Base-by-base conservation (phyloP, 2,113 vertebrate genomes). In the Cryptoleucopteryx plumbea region DNA sequence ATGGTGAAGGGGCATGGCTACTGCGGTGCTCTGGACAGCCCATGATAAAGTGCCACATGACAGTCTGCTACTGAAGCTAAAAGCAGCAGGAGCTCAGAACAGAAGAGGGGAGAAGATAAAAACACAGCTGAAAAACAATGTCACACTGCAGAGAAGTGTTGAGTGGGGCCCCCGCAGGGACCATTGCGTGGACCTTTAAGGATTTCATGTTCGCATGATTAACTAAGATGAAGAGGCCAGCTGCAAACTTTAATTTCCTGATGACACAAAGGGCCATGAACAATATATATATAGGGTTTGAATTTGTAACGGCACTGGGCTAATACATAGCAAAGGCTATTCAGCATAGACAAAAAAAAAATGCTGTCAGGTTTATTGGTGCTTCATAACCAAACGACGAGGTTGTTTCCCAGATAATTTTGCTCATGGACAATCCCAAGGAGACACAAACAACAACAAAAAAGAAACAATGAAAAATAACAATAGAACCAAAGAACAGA, bases 201-300 rank as follows among this genome's bases (percentile, higher is more conserved):
- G 97, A 96, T 96, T 98, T 98, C 96, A 88, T 98, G 98, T 98
- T 96, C 96, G 97, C 98, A 97, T 98, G 98, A 98, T 98, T 98
- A 98, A 97, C 96, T 98, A 97, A 97, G 98, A 98, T 98, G 97
- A 98, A 98, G 98, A 97, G 97, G 94, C 97, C 98, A 98, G 98
- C 98, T 98, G 98, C 98, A 98, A 97, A 98, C 95, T 98, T 98
- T 98, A 98, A 98, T 98, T 98, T 98, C 98, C 98, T 98, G 97
- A 98, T 97, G 97, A 98, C 97, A 98, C 98, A 98, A 98, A 97
- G 95, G 97, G 90, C 95, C 62, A 90, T 70, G 97, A 98, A 98
- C 97, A 98, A 98, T 98, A 98, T 97, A 97, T 94, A 97, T 98
- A 95, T 97, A 97, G 97, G 96, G 97, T 93, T 97, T 97, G 97